Evolutionary conservation across 2,888 invertebrate genomes (phyloP).

Genomic region (Eupelmus urozonus): DNA sequence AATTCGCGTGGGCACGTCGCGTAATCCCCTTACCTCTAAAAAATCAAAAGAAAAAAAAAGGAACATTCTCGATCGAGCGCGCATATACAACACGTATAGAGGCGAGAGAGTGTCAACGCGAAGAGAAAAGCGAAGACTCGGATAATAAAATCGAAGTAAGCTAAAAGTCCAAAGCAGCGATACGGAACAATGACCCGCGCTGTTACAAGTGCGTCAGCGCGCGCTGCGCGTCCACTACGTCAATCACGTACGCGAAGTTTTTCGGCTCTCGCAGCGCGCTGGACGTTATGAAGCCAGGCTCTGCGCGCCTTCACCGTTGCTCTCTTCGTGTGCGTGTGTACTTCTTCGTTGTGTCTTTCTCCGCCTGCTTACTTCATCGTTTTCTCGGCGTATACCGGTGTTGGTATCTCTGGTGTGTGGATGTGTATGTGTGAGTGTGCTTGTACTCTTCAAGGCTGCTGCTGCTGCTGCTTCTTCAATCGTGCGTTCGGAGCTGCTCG

Average conservation of each 20-base stretch:
- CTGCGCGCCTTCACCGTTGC: not conserved
- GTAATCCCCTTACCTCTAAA: not conserved
- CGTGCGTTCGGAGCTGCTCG: not conserved
- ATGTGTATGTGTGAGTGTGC: not conserved
- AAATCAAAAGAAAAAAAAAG: slow-evolving; percentile 1
- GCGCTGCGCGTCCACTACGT: slow-evolving; percentile 20
- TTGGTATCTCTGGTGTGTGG: not conserved
- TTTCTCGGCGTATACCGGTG: slow-evolving; percentile 45
- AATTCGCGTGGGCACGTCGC: not conserved
- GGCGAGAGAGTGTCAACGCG: too few species aligned
- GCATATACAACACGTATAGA: too few species aligned
- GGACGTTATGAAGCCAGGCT: too few species aligned
- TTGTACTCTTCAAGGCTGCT: not conserved
- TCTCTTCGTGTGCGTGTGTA: not conserved
- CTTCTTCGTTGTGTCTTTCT: slow-evolving; percentile 57
- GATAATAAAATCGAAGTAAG: too few species aligned
- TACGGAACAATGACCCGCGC: slow-evolving; percentile 50
- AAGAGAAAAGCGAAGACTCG: too few species aligned
- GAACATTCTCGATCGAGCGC: not conserved
- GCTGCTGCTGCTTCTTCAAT: not conserved
- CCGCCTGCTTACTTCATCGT: slow-evolving; percentile 62
- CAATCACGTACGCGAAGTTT: slow-evolving; percentile 57
- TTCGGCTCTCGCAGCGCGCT: slow-evolving; percentile 33
- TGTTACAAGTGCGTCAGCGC: slow-evolving; percentile 18
- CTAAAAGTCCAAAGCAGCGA: not conserved